A percentile compares a stretch with the other conserved stretches of the same genome.
phyloP scores from a whole-genome alignment of 2,888 invertebrate species.

The Pristionchus entomophagus region DNA sequence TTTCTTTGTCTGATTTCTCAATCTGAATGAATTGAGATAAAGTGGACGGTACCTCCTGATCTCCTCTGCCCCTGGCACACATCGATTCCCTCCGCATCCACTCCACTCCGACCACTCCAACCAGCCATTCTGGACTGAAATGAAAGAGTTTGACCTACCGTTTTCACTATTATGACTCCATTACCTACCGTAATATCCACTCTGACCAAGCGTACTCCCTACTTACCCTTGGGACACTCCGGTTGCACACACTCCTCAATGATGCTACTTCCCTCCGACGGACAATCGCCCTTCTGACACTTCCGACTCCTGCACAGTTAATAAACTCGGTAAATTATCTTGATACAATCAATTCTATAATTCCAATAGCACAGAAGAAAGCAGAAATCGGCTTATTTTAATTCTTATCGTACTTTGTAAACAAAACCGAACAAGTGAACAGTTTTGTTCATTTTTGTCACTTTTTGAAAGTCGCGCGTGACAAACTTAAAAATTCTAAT shows the following conservation, averaged over 20 bases:
- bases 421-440: no score
- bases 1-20: no score
- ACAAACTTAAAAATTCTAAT: no score
- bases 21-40: no score
- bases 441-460: no score
- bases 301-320: conserved; percentile 14
- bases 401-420: no score
- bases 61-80: conserved; percentile 53
- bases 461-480: no score
- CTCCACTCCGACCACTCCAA: conserved; percentile 72
- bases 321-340: no score
- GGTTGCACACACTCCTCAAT: conserved; percentile 5
- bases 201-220: background rate
- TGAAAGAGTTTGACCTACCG: background rate
- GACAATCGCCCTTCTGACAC: conserved; percentile 41
- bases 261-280: background rate
- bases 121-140: conserved; percentile 61
- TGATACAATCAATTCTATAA: background rate
- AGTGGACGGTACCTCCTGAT: conserved; percentile 19
- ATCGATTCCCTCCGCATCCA: conserved; percentile 69
- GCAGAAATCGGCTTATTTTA: no score
- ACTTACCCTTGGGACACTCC: conserved; percentile 32
- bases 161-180: no score
- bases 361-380: no score
- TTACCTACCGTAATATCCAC: background rate